Conservation (phyloP, 2,797 vertebrate species). For the Sebastes elongatus region DNA sequence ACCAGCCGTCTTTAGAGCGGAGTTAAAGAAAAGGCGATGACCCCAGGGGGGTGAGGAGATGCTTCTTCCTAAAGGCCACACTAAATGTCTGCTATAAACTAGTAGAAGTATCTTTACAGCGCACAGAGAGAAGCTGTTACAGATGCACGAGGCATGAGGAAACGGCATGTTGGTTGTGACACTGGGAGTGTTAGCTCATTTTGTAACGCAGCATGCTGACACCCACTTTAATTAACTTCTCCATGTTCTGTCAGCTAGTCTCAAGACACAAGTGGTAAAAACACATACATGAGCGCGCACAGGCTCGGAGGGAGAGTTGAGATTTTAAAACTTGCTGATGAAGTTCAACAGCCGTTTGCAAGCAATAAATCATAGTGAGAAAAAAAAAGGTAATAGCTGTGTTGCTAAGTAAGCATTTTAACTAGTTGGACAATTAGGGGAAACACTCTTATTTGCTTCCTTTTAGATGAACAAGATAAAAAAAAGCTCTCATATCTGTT, state of each 20-base stretch:
- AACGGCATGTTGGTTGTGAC: not conserved
- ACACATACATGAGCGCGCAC: not conserved
- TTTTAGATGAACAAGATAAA: not conserved
- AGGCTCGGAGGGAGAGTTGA: not conserved
- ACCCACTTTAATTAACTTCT: conserved; percentile 29
- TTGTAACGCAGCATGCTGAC: not conserved
- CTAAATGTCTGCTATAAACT: not conserved
- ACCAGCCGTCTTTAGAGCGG: not conserved
- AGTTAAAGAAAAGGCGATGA: conserved; percentile 23
- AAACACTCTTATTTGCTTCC: not conserved
- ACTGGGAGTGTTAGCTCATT: not conserved
- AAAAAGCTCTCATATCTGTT: no score
- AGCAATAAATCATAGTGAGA: not conserved
- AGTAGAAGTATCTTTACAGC: not conserved
- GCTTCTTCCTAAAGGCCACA: conserved; percentile 43
- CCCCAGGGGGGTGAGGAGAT: conserved; percentile 3
- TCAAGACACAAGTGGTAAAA: not conserved
- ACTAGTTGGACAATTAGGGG: not conserved
- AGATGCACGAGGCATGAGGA: not conserved
- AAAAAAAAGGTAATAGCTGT: not conserved
- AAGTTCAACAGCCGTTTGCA: not conserved
- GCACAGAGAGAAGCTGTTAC: not conserved
- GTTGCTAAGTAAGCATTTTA: not conserved
- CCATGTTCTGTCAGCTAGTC: not conserved
- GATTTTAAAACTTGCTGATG: not conserved